phyloP scores from a whole-genome alignment of 1,140 invertebrate species.

The Holcopasites calliopsidis region DNA sequence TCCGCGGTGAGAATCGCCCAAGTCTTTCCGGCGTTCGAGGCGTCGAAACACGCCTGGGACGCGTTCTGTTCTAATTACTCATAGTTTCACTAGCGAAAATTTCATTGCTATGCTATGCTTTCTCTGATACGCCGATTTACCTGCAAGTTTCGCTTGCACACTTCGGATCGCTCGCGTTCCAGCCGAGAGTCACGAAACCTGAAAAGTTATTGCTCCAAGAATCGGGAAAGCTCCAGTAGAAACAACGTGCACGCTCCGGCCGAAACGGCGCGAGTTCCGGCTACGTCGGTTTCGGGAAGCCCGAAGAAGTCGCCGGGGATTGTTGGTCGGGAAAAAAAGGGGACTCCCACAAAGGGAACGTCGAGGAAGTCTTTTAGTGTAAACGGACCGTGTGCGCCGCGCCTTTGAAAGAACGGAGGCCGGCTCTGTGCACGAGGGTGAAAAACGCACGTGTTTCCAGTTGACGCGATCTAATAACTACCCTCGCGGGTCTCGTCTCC shows the following conservation, averaged over 20 bases:
- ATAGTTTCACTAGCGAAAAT: too few species aligned
- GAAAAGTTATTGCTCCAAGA: not conserved
- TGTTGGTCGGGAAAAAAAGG: slow-evolving; percentile 45
- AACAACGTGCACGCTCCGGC: too few species aligned
- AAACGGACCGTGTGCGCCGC: slow-evolving; percentile 41
- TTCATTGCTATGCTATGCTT: too few species aligned
- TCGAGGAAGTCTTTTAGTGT: slow-evolving; percentile 53
- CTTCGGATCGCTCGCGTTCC: too few species aligned
- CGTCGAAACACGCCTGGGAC: too few species aligned
- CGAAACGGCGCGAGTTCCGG: slow-evolving; percentile 6
- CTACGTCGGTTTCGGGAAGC: slow-evolving; percentile 40
- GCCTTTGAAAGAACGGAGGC: slow-evolving; percentile 23
- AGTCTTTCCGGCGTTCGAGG: not conserved
- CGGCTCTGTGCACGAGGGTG: not conserved
- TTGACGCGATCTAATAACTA: slow-evolving; percentile 44
- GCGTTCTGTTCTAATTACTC: too few species aligned
- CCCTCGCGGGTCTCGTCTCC: not conserved
- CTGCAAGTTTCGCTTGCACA: too few species aligned
- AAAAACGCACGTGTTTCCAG: slow-evolving; percentile 50
- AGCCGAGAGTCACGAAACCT: too few species aligned
- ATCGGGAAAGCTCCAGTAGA: not conserved
- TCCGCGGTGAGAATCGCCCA: slow-evolving; percentile 18
- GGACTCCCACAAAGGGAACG: slow-evolving; percentile 30
- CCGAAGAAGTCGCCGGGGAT: slow-evolving; percentile 20
- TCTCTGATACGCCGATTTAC: too few species aligned